Evolutionary conservation across 1,140 invertebrate genomes (phyloP).

Genomic region (Drosophila setifemur): DNA sequence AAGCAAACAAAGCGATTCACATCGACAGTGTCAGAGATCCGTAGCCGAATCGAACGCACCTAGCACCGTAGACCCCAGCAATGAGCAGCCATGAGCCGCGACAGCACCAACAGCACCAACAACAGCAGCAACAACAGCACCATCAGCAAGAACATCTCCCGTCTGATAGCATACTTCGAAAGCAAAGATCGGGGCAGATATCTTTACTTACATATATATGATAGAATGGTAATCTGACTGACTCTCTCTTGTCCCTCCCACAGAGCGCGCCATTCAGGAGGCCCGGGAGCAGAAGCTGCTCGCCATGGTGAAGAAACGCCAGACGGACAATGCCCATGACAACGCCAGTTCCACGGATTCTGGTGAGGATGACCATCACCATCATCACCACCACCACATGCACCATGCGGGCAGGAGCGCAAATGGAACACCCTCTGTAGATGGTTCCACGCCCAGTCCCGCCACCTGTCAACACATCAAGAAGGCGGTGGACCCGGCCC

Average conservation of each 20-base stretch:
- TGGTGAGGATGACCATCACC: constrained; percentile 84
- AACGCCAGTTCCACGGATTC: constrained; percentile 85
- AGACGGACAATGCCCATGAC: constrained; percentile 85
- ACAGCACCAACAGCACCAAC: neutral
- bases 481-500: constrained; percentile 86
- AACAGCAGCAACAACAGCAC: neutral
- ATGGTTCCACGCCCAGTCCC: constrained; percentile 32
- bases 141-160: constrained; percentile 11
- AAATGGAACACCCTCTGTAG: constrained; percentile 9
- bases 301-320: constrained; percentile 85
- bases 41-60: neutral
- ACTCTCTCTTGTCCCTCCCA: neutral
- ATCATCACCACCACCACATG: neutral
- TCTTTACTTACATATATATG: too few species aligned
- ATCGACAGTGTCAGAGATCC: neutral
- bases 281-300: constrained; percentile 9
- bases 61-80: neutral
- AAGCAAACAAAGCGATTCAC: constrained; percentile 37
- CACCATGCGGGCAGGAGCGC: neutral
- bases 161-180: constrained; percentile 17
- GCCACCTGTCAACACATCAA: constrained; percentile 87
- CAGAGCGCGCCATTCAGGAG: constrained; percentile 18
- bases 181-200: too few species aligned
- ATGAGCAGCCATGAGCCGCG: neutral
- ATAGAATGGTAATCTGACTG: neutral